Percentiles rank a stretch among this genome's conserved stretches.
These are phyloP conservation scores for Meloidogyne chitwoodi DNA, from an alignment of 1,140 invertebrate species.

Conservation along the genomic window DNA sequence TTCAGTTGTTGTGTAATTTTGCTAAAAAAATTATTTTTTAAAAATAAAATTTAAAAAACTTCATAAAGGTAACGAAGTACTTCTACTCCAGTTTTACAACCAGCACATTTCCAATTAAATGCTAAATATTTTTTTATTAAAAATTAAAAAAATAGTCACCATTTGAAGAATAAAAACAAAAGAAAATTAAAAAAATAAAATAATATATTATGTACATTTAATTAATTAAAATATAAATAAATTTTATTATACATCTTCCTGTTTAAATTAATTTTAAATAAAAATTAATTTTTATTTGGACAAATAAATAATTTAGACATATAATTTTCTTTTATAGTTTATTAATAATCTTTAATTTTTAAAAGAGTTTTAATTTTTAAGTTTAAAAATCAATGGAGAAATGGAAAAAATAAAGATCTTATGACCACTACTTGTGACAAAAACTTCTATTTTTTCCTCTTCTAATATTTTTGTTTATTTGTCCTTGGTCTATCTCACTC, in stretches of 20 bases:
- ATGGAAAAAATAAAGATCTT: background rate
- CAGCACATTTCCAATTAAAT: conserved; percentile 31
- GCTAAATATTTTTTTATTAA: background rate
- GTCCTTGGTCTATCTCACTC: background rate
- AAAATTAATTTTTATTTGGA: no score
- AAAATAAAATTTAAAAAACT: background rate
- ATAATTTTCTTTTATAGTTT: no score
- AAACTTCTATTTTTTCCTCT: background rate
- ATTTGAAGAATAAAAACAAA: background rate
- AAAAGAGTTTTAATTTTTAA: background rate
- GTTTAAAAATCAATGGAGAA: background rate
- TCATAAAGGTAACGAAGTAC: conserved; percentile 22
- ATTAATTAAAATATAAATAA: no score
- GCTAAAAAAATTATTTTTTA: conserved; percentile 4
- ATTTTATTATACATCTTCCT: background rate
- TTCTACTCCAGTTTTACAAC: conserved; percentile 22
- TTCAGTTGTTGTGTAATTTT: conserved; percentile 30
- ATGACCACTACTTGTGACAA: background rate
- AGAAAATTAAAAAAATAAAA: background rate
- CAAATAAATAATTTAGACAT: no score
- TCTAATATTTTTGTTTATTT: background rate
- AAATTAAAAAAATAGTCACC: background rate
- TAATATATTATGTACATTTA: background rate
- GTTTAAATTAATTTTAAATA: background rate
- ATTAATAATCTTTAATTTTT: background rate